Conservation (phyloP, 2,888 invertebrate genomes). For the Notodonta dromedarius region DNA sequence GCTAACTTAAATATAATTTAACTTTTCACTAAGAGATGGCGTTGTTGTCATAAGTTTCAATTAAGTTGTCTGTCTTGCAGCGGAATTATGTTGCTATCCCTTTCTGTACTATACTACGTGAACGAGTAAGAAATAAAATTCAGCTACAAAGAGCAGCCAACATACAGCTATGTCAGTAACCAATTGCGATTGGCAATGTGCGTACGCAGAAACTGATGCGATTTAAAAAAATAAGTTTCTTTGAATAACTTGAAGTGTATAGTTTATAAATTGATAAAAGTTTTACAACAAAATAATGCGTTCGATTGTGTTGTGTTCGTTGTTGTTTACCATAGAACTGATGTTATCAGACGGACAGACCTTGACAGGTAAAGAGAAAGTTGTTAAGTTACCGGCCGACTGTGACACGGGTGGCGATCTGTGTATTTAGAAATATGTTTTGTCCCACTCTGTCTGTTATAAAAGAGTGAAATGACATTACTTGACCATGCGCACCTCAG, state of each 20-base stretch:
- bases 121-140: not conserved
- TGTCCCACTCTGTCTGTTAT: not conserved
- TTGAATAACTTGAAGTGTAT: too few species aligned
- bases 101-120: not conserved
- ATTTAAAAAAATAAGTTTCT: not conserved
- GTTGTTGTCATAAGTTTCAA: not conserved
- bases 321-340: not conserved
- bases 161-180: not conserved
- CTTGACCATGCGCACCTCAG: not conserved
- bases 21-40: not conserved
- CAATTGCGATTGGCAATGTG: not conserved
- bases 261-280: too few species aligned
- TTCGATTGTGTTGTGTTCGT: not conserved
- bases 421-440: not conserved
- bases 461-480: not conserved
- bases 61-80: not conserved
- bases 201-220: not conserved
- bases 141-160: not conserved
- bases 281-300: not conserved
- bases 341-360: not conserved
- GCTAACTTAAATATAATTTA: not conserved
- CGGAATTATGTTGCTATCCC: not conserved
- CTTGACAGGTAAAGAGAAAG: conserved; percentile 1
- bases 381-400: not conserved
- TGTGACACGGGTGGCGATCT: not conserved